Conservation (phyloP, 2,797 vertebrate genomes). For the Lepus oiostolus region DNA sequence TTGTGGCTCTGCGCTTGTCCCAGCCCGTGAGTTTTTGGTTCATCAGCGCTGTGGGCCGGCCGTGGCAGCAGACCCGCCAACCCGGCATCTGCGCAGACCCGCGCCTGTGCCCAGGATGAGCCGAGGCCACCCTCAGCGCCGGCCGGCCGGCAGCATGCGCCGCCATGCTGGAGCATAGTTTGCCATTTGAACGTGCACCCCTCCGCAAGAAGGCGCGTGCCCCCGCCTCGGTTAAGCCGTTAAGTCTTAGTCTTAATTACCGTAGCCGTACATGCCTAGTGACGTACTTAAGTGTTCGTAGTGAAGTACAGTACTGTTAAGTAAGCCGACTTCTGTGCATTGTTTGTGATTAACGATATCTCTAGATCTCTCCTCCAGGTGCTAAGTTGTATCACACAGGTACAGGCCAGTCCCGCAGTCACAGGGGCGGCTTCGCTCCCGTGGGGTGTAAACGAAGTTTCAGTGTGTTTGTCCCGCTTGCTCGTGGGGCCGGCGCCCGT, state of each 20-base stretch:
- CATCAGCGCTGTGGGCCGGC: neutral
- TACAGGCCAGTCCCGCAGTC: slow-evolving; percentile 96
- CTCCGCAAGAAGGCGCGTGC: no score
- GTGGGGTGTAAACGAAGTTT: slow-evolving; percentile 94
- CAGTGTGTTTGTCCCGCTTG: slow-evolving; percentile 88
- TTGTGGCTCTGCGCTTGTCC: slow-evolving; percentile 46
- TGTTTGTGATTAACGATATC: slow-evolving; percentile 99
- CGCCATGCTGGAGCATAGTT: slow-evolving; percentile 95
- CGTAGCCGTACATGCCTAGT: slow-evolving; percentile 93
- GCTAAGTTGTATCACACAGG: slow-evolving; percentile 98
- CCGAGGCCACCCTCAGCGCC: slow-evolving; percentile 78
- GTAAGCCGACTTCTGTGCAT: slow-evolving; percentile 97
- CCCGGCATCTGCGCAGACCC: slow-evolving; percentile 50
- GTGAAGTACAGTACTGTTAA: slow-evolving; percentile 97
- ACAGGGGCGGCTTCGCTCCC: slow-evolving; percentile 89
- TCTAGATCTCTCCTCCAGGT: slow-evolving; percentile 99
- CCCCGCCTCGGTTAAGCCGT: slow-evolving; percentile 88
- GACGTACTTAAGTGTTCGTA: slow-evolving; percentile 95
- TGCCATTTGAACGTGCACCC: slow-evolving; percentile 95
- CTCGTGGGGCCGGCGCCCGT: slow-evolving; percentile 83
- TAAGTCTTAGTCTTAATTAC: slow-evolving; percentile 96
- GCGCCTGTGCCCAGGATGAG: slow-evolving; percentile 67
- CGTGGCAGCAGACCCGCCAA: neutral
- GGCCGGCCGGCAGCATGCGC: slow-evolving; percentile 85
- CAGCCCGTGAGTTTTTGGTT: slow-evolving; percentile 43